Conservation (phyloP, 2,113 vertebrate genomes). For the Oxyruncus cristatus region DNA sequence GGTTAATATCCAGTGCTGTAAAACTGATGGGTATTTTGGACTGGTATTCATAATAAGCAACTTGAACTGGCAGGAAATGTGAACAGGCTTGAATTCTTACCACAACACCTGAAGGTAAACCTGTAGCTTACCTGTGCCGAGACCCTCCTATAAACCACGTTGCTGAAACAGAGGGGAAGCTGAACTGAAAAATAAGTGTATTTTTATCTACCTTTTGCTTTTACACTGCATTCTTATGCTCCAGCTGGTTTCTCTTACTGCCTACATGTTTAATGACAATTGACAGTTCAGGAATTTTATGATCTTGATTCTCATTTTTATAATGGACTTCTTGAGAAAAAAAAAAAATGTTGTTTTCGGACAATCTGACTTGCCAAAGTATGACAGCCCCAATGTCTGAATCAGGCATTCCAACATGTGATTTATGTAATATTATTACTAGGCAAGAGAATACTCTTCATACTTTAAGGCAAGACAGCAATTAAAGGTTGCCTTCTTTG, state of each 20-base stretch:
- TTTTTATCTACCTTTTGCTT: not conserved
- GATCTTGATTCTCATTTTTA: not conserved
- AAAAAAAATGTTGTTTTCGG: not conserved
- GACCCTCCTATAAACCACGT: not conserved
- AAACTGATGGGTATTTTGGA: not conserved
- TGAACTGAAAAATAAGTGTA: not conserved
- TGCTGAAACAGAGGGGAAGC: not conserved
- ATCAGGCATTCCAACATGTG: not conserved
- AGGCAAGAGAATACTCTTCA: not conserved
- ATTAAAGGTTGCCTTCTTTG: not conserved
- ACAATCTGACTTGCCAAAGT: not conserved
- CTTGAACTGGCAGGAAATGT: not conserved
- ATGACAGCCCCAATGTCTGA: not conserved
- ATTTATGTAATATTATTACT: not conserved
- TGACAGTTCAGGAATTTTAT: conserved; percentile 21
- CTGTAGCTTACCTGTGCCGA: not conserved
- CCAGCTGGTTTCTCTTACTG: conserved; percentile 1
- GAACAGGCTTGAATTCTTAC: not conserved
- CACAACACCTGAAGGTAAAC: not conserved
- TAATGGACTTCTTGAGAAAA: not conserved
- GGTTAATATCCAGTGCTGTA: not conserved
- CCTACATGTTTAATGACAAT: not conserved
- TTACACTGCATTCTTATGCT: not conserved
- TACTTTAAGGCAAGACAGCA: not conserved
- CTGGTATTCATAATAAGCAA: not conserved